Conservation (phyloP, 1,140 invertebrate genomes). For the Planococcus citri region DNA sequence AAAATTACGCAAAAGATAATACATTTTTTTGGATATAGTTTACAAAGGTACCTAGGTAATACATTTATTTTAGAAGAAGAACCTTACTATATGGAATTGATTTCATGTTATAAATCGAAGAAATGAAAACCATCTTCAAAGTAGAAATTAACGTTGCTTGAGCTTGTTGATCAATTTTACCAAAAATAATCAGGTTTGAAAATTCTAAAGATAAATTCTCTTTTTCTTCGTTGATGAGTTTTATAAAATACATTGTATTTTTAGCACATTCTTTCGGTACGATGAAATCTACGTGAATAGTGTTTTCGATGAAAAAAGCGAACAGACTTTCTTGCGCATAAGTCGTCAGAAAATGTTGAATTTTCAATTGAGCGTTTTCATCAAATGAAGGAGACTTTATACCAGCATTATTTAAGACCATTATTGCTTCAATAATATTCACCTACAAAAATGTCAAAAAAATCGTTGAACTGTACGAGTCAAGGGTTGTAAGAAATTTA, state of each 20-base stretch:
- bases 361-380: neutral
- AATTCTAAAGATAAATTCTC: neutral
- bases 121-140: neutral
- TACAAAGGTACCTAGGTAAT: neutral
- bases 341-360: neutral
- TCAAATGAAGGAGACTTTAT: neutral
- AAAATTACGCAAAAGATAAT: neutral
- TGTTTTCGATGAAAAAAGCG: neutral
- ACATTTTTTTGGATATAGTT: neutral
- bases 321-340: neutral
- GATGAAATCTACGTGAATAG: neutral
- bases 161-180: neutral
- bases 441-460: neutral
- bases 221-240: neutral
- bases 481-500: no score
- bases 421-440: neutral
- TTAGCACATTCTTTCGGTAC: neutral
- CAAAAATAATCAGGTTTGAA: neutral
- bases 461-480: neutral
- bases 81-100: neutral
- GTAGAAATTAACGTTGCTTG: neutral
- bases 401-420: neutral
- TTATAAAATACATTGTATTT: neutral
- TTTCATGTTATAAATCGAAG: neutral
- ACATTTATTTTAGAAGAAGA: neutral